Percentiles rank a stretch among this genome's conserved stretches.
Conservation (phyloP, 2,113 vertebrate genomes). For the Mobula hypostoma region DNA sequence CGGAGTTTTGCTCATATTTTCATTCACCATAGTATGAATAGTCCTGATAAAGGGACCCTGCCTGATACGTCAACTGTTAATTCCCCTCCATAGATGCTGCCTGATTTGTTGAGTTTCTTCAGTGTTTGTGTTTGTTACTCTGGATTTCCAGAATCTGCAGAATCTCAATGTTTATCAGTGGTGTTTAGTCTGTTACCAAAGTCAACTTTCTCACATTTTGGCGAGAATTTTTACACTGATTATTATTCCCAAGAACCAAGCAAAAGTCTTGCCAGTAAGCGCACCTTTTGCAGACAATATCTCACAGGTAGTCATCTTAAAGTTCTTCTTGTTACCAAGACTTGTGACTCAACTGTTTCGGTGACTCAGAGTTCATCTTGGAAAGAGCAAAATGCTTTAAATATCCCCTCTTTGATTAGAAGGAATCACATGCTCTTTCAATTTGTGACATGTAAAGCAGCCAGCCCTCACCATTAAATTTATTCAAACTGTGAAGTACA, state of each 20-base stretch:
- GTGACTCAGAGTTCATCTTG: not conserved
- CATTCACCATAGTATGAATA: too few relatives aligned
- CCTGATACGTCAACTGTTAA: too few relatives aligned
- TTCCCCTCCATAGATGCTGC: too few relatives aligned
- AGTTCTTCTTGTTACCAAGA: not conserved
- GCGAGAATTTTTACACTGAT: not conserved
- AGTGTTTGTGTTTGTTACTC: too few relatives aligned
- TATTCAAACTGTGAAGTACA: not conserved
- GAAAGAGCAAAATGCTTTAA: slow-evolving; percentile 7
- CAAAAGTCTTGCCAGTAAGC: not conserved
- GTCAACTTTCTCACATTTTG: not conserved
- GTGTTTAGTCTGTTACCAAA: not conserved
- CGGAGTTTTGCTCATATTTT: not conserved
- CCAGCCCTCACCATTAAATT: not conserved
- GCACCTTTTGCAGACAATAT: not conserved
- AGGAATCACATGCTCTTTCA: not conserved
- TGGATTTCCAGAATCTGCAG: too few relatives aligned
- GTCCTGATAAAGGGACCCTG: too few relatives aligned
- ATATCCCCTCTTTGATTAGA: not conserved
- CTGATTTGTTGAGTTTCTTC: too few relatives aligned
- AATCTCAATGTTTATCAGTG: not conserved
- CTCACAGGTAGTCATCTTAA: not conserved
- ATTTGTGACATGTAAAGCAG: not conserved
- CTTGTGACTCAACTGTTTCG: not conserved
- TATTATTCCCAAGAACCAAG: not conserved